phyloP scores from a whole-genome alignment of 2,888 invertebrate species.

The Balanococcus diminutus region DNA sequence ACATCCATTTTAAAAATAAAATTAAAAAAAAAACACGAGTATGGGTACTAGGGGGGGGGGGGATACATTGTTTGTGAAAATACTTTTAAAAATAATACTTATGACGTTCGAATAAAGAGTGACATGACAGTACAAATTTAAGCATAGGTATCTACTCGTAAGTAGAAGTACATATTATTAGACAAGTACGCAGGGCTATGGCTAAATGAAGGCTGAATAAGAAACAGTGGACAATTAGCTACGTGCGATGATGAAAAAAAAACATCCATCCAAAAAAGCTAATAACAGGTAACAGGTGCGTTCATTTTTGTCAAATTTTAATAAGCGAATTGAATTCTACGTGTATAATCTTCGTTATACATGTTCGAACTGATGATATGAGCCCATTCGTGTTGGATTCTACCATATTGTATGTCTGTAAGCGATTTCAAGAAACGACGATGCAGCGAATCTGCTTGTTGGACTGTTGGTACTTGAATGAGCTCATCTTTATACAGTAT shows the following conservation, averaged over 20 bases:
- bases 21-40: neutral
- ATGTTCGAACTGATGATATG: constrained; percentile 66
- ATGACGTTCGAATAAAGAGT: neutral
- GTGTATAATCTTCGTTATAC: constrained; percentile 6
- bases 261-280: too few species aligned
- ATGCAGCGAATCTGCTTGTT: constrained; percentile 75
- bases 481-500: constrained; percentile 78
- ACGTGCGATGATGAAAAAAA: too few species aligned
- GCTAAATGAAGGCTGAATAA: too few species aligned
- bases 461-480: constrained; percentile 75
- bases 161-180: too few species aligned
- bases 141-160: too few species aligned
- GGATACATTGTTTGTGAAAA: neutral
- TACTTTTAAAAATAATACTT: neutral
- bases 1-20: neutral
- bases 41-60: too few species aligned
- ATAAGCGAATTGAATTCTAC: neutral
- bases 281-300: neutral
- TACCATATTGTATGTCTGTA: constrained; percentile 88
- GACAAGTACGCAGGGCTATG: too few species aligned
- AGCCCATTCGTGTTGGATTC: constrained; percentile 81
- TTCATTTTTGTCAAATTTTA: neutral
- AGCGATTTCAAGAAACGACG: constrained; percentile 77
- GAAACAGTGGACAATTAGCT: too few species aligned
- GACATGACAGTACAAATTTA: too few species aligned